Percentiles rank a stretch among this genome's conserved stretches.
phyloP scores from a whole-genome alignment of 2,888 invertebrate genomes.

The Lagria hirta region DNA sequence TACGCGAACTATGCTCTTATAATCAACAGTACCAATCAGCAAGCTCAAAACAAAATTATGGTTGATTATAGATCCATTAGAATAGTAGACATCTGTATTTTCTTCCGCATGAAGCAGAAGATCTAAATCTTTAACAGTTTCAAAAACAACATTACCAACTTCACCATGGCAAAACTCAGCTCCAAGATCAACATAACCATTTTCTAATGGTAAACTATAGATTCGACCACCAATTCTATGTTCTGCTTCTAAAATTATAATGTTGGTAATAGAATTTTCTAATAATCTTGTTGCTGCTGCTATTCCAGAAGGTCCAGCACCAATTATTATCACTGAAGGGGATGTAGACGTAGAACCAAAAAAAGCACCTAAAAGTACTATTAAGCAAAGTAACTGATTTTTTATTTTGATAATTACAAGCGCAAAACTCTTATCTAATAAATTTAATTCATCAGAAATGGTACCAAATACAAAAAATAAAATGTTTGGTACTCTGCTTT shows the following conservation, averaged over 20 bases:
- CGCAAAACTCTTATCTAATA: too few relatives aligned
- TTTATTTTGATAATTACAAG: too few relatives aligned
- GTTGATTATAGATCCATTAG: slow-evolving; percentile 11
- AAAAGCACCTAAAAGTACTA: too few relatives aligned
- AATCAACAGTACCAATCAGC: too few relatives aligned
- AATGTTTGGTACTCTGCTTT: too few relatives aligned
- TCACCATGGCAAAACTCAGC: slow-evolving; percentile 41
- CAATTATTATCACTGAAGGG: slow-evolving; percentile 54
- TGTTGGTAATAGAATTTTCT: slow-evolving; percentile 53
- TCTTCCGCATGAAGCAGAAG: slow-evolving; percentile 11
- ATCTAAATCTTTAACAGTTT: slow-evolving; percentile 30
- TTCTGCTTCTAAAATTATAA: slow-evolving; percentile 51
- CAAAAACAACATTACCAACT: slow-evolving; percentile 37
- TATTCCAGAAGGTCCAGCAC: slow-evolving; percentile 60
- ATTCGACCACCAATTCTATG: slow-evolving; percentile 39
- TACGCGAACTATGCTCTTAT: too few relatives aligned
- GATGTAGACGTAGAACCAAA: too few relatives aligned
- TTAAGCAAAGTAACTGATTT: too few relatives aligned
- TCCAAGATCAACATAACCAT: slow-evolving; percentile 29
- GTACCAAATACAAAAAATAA: too few relatives aligned
- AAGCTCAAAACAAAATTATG: too few relatives aligned
- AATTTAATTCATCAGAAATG: too few relatives aligned
- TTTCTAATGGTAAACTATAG: slow-evolving; percentile 26
- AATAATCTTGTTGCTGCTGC: slow-evolving; percentile 58
- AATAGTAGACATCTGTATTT: slow-evolving; percentile 30